phyloP scores from a whole-genome alignment of 2,888 invertebrate species.

The Shargacucullia verbasci region DNA sequence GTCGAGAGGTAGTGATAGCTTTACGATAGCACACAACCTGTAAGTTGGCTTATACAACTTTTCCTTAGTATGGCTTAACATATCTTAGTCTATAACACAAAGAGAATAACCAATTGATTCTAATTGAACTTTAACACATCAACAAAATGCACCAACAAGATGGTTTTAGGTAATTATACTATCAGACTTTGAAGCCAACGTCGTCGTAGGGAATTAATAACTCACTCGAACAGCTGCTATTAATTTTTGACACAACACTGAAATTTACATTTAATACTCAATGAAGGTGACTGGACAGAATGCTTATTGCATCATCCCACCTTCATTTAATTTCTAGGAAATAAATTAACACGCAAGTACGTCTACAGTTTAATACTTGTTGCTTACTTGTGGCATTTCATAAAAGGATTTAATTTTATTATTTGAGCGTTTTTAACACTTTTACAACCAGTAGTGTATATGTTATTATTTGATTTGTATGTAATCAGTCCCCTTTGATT shows the following conservation, averaged over 20 bases:
- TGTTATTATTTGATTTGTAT: constrained; percentile 50
- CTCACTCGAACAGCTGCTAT: constrained; percentile 54
- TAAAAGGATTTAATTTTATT: constrained; percentile 20
- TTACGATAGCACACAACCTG: constrained; percentile 83
- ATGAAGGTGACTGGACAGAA: constrained; percentile 22
- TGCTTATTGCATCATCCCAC: constrained; percentile 20
- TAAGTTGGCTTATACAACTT: constrained; percentile 79
- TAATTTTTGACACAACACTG: constrained; percentile 52
- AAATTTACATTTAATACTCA: constrained; percentile 46
- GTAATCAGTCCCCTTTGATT: constrained; percentile 69
- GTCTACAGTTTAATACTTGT: constrained; percentile 52
- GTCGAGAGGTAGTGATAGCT: constrained; percentile 41
- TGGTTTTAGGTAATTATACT: constrained; percentile 41
- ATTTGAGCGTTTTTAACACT: constrained; percentile 49
- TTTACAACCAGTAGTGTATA: constrained; percentile 42
- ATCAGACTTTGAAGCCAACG: constrained; percentile 54
- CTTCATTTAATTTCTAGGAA: constrained; percentile 40
- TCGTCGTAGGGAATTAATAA: constrained; percentile 37
- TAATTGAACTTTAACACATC: constrained; percentile 46
- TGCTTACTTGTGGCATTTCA: constrained; percentile 44
- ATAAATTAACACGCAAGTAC: constrained; percentile 53
- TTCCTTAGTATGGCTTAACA: constrained; percentile 74
- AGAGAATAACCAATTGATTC: constrained; percentile 59
- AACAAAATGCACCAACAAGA: constrained; percentile 38
- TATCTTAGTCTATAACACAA: constrained; percentile 71